These are phyloP conservation scores for Syritta pipiens DNA, from an alignment of 2,888 invertebrate genomes.

Conservation along the genomic window DNA sequence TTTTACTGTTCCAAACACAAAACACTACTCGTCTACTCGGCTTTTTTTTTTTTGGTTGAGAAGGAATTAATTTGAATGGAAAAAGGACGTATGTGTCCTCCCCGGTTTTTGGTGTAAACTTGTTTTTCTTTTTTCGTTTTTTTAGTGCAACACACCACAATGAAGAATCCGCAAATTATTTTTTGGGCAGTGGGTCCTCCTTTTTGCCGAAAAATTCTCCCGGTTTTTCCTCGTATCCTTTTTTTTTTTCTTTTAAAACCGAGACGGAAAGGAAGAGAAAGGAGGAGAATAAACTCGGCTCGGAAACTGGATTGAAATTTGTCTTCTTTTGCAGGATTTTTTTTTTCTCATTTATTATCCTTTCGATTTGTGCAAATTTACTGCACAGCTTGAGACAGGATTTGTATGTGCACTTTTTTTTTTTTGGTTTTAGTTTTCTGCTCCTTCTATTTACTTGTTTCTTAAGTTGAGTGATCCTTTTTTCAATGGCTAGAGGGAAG, in stretches of 20 bases:
- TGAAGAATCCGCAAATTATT: slow-evolving; percentile 40
- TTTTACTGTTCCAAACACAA: slow-evolving; percentile 34
- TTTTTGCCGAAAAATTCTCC: slow-evolving; percentile 37
- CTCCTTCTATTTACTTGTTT: slow-evolving; percentile 1
- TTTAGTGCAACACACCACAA: slow-evolving; percentile 23
- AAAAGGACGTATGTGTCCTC: slow-evolving; percentile 18
- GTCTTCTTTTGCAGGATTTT: slow-evolving; percentile 36
- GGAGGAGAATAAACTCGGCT: background rate
- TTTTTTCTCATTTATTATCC: slow-evolving; percentile 40
- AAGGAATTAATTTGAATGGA: slow-evolving; percentile 39
- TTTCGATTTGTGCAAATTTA: slow-evolving; percentile 58
- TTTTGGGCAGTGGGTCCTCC: slow-evolving; percentile 26
- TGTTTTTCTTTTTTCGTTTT: slow-evolving; percentile 29
- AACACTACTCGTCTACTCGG: background rate
- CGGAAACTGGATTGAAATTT: slow-evolving; percentile 52
- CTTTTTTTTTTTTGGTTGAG: background rate
- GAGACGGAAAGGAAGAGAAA: background rate
- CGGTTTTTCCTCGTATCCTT: slow-evolving; percentile 10
- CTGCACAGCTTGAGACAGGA: slow-evolving; percentile 56
- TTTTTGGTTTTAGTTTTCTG: background rate
- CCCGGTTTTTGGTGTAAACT: slow-evolving; percentile 14
- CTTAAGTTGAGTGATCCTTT: slow-evolving; percentile 27
- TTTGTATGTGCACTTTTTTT: slow-evolving; percentile 29
- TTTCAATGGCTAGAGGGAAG: slow-evolving; percentile 13
- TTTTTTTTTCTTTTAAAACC: background rate